Conservation (phyloP, 2,797 vertebrate species). For the Siniperca obscura region DNA sequence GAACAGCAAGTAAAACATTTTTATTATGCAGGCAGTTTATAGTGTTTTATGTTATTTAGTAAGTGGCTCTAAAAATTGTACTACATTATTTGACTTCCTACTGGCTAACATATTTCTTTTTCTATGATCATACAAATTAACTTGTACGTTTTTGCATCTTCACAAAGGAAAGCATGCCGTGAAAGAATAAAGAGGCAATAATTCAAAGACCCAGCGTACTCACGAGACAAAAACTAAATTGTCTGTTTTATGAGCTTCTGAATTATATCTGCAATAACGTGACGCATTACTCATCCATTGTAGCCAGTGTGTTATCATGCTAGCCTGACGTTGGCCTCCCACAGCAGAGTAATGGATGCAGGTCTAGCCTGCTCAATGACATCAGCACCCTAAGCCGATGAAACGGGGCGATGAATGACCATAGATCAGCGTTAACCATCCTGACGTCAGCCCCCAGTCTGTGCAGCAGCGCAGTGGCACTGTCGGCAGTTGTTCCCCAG, state of each 20-base stretch:
- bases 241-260: conserved; percentile 72
- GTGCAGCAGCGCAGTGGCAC: conserved; percentile 54
- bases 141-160: conserved; percentile 43
- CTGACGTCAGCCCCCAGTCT: conserved; percentile 75
- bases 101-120: conserved; percentile 17
- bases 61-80: conserved; percentile 34
- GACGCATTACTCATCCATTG: conserved; percentile 69
- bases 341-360: conserved; percentile 72
- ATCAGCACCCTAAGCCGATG: conserved; percentile 72
- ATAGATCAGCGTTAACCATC: conserved; percentile 72
- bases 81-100: conserved; percentile 17
- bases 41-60: conserved; percentile 19
- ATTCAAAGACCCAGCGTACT: conserved; percentile 47
- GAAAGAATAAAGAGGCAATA: conserved; percentile 42
- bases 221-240: conserved; percentile 65
- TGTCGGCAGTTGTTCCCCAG: conserved; percentile 67
- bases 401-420: conserved; percentile 68
- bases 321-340: conserved; percentile 65
- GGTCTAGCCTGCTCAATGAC: conserved; percentile 68
- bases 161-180: conserved; percentile 6
- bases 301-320: conserved; percentile 62
- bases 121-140: conserved; percentile 17
- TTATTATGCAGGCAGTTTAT: neutral
- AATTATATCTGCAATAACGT: conserved; percentile 67
- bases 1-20: neutral